Conservation (phyloP, 1,140 invertebrate species). For the Orchesella cincta region DNA sequence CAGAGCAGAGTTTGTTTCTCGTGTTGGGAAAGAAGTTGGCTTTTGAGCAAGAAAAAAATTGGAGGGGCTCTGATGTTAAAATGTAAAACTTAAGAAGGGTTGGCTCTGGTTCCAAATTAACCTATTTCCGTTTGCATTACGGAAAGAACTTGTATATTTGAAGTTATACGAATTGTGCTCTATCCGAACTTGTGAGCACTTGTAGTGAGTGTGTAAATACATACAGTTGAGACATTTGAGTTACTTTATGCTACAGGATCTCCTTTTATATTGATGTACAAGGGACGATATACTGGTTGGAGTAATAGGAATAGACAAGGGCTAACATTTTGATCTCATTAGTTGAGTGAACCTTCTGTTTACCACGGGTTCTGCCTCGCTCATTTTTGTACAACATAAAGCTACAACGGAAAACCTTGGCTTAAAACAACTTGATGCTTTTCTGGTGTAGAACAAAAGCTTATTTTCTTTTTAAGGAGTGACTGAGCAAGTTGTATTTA, state of each 20-base stretch:
- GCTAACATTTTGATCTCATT: slow-evolving; percentile 47
- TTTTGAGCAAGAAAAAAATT: background rate
- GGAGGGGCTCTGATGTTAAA: background rate
- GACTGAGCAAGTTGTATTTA: too few species aligned
- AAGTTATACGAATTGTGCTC: background rate
- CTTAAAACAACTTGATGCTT: slow-evolving; percentile 27
- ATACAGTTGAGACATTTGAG: background rate
- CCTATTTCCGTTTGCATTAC: background rate
- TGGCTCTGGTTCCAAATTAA: background rate
- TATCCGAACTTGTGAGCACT: background rate
- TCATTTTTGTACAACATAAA: background rate
- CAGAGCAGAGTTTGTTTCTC: background rate
- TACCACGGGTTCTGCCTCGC: background rate
- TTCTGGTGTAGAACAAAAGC: background rate
- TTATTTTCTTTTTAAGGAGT: too few species aligned
- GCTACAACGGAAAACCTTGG: background rate
- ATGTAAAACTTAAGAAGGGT: background rate
- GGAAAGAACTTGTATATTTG: background rate
- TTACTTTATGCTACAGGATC: background rate
- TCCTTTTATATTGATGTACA: background rate
- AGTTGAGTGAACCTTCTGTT: slow-evolving; percentile 31
- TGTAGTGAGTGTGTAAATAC: background rate
- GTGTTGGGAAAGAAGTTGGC: background rate
- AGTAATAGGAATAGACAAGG: slow-evolving; percentile 23
- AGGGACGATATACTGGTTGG: slow-evolving; percentile 3